Evolutionary conservation across 2,888 invertebrate genomes (phyloP).

Genomic region (Cistogaster globosa): DNA sequence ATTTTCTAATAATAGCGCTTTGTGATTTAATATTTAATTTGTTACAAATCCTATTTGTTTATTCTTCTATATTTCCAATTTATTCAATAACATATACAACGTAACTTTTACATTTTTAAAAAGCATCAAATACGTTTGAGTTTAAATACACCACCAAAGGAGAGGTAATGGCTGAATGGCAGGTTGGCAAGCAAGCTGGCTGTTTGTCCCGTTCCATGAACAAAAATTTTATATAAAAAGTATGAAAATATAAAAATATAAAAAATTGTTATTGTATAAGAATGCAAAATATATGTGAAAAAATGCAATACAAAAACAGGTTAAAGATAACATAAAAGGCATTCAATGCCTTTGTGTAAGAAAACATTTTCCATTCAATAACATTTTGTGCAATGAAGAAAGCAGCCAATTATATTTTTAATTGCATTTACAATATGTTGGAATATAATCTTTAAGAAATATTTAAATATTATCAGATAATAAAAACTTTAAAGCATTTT

Average conservation of each 20-base stretch:
- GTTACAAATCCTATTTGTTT: constrained; percentile 20
- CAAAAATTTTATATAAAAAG: neutral
- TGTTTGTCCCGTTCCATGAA: too few species aligned
- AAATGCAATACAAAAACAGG: neutral
- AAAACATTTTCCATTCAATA: neutral
- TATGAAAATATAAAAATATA: neutral
- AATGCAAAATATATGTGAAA: neutral
- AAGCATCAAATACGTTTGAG: neutral
- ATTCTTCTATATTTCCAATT: neutral
- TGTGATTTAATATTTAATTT: constrained; percentile 27
- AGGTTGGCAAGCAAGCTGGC: too few species aligned
- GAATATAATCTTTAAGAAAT: too few species aligned
- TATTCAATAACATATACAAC: constrained; percentile 4
- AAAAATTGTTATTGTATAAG: neutral
- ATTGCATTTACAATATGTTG: neutral
- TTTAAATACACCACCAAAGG: neutral
- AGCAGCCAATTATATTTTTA: neutral
- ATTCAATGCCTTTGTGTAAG: constrained; percentile 4
- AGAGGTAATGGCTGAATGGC: constrained; percentile 18
- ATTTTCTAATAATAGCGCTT: neutral
- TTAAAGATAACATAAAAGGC: constrained; percentile 48
- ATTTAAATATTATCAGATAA: too few species aligned
- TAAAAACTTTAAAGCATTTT: too few species aligned
- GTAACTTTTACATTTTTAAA: constrained; percentile 4
- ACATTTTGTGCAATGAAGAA: neutral